Evolutionary conservation across 2,797 vertebrate genomes (phyloP), one percentile per base, ranked within the genome.

Genomic region (Delichon dasypus): DNA sequence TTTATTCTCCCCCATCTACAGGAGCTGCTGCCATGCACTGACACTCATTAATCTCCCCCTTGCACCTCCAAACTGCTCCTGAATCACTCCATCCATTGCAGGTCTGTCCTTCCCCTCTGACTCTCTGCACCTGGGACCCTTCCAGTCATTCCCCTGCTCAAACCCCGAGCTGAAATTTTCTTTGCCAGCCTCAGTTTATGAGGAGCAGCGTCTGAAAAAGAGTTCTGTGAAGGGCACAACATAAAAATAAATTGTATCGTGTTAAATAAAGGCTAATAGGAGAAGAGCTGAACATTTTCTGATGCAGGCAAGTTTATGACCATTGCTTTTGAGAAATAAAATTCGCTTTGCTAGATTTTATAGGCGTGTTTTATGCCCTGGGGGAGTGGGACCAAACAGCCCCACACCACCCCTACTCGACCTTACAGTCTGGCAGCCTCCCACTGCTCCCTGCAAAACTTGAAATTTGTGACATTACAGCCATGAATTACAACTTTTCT

Each of bases 211-310:
- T 57, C 89, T 65, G 77, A 64, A 64, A 55, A 55, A 55, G 66
- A 66, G 38, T 68, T 94, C 90, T 45, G 73, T 78, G 88, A 95
- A 96, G 95, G 96, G 93, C 83, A 62, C 30, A 48, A 73, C 74
- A 94, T 94, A 96, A 96, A 96, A 97, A 93, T 92, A 95, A 96
- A 96, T 72, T 55, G 72, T 36, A 64, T 75, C 20, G 2, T 64
- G 88, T 95, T 95, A 97, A 90, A 75, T 75, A 93, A 88, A 95
- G 91, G 78, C 95, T 79, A 81, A 94, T n/a, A 75, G 92, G 73
- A 96, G 84, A 89, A 72, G 58, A 78, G 44, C 61, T 60, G 61
- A 83, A 64, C 66, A 8, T 84, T 87, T 85, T 88, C 84, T 73
- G 75, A 95, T 51, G 77, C 18, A 85, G 89, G 80, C 48, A 58